Base-by-base conservation (phyloP, 2,797 vertebrate genomes). In the Sebastes aleutianus region DNA sequence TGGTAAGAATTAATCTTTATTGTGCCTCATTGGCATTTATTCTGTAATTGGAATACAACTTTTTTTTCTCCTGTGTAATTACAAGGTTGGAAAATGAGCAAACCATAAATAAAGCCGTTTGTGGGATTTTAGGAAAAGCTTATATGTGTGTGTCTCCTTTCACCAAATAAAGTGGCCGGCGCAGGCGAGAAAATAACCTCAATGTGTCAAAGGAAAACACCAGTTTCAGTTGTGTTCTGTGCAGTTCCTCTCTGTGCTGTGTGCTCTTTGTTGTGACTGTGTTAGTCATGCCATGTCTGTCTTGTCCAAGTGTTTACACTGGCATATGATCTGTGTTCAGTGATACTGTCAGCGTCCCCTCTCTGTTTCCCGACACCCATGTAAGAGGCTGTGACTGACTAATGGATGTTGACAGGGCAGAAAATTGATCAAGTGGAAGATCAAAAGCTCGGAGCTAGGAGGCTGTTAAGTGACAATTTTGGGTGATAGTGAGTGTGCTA, bases 401-500 rank as follows among this genome's bases (percentile, higher is more conserved):
- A 92, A 94, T 93, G 79, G 83, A 2, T 86, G 91, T 89, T 92
- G 93, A 92, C 91, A 90, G 73, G 70, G 88, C 85, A 87, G 87
- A 90, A 91, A 92, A 93, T 92, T 85, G 83, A 92, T 92, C 89
- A 93, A 91, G 88, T 87, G 84, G 69, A 85, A 87, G 79, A 92
- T 88, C 82, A 87, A 88, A 90, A 88, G 82, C 88, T 85, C 53
- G 39, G 50, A 74, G 70, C 66, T 34, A 4, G 74, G 75, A 70
- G 69, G 74, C 77, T 78, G 78, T 83, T 77, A 87, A 83, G 78
- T 85, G 85, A 88, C 87, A 90, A 80, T 90, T 90, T 79, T 65
- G 31, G 85, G 71, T 36, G 78, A 85, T 74, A 36, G 86, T 22
- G 79, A 79, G 81, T 75, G 78, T 53, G 74, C 22, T 75, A 4